Evolutionary conservation across 2,113 vertebrate species (phyloP).

Genomic region (Ciconia boyciana): DNA sequence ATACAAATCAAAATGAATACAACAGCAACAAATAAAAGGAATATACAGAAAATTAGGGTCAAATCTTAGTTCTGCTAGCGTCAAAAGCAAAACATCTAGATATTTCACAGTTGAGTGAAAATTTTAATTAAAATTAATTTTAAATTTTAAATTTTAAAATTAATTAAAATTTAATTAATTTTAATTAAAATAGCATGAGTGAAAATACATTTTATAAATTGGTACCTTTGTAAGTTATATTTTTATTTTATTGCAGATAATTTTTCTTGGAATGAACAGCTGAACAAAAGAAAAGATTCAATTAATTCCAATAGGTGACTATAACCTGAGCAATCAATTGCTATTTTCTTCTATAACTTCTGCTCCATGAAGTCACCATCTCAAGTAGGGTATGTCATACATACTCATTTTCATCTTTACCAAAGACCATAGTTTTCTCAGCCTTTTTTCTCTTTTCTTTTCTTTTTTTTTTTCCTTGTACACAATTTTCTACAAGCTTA

Average conservation of each 20-base stretch:
- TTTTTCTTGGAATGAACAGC: neutral
- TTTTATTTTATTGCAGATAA: neutral
- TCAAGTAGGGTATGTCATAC: neutral
- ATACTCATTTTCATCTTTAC: neutral
- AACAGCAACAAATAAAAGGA: neutral
- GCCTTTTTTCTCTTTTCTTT: neutral
- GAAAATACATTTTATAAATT: neutral
- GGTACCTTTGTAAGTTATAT: neutral
- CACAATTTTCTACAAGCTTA: neutral
- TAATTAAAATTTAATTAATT: too few species aligned
- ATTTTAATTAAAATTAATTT: neutral
- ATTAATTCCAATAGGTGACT: neutral
- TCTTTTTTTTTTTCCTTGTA: accelerated
- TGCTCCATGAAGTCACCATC: neutral
- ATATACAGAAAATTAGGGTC: neutral
- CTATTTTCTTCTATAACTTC: neutral
- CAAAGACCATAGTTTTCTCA: neutral
- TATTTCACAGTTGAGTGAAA: neutral
- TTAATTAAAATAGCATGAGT: neutral
- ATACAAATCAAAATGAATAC: neutral
- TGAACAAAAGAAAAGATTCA: neutral
- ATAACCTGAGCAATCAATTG: neutral
- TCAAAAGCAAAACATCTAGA: neutral
- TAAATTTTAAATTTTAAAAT: too few species aligned
- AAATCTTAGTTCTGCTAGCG: neutral